phyloP scores from a whole-genome alignment of 2,888 invertebrate species.

The Coecobrya sp. region DNA sequence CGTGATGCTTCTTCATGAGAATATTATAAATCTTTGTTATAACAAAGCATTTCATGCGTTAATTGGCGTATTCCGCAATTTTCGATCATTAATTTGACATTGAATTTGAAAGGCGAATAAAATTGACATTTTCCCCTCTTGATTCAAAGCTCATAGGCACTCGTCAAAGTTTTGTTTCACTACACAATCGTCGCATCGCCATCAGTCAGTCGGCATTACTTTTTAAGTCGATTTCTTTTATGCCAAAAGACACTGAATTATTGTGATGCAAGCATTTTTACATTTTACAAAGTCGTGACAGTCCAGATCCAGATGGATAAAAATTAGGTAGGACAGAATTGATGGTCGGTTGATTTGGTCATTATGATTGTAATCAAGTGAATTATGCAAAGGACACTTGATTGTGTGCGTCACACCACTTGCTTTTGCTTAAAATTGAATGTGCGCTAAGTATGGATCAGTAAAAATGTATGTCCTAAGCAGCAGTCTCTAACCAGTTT shows the following conservation, averaged over 20 bases:
- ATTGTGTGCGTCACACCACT: constrained; percentile 38
- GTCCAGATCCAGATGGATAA: constrained; percentile 26
- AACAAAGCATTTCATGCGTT: constrained; percentile 24
- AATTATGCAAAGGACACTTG: constrained; percentile 64
- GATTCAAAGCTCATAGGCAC: background rate
- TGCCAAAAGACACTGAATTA: background rate
- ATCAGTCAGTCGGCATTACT: background rate
- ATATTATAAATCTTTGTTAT: constrained; percentile 34
- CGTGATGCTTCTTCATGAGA: constrained; percentile 52
- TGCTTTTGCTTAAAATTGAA: background rate
- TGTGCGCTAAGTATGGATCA: background rate
- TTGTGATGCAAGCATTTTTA: background rate
- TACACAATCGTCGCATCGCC: too few species aligned
- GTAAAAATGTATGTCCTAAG: too few species aligned
- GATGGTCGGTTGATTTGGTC: constrained; percentile 35
- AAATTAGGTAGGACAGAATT: constrained; percentile 14
- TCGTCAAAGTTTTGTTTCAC: background rate
- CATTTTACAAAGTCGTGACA: background rate
- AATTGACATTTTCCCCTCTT: background rate
- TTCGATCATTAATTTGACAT: constrained; percentile 62
- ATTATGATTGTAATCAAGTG: constrained; percentile 19
- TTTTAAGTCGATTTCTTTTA: background rate
- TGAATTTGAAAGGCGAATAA: constrained; percentile 27
- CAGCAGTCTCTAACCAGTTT: too few species aligned
- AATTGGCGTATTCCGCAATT: constrained; percentile 57